Percentiles rank a stretch among this genome's conserved stretches.
Evolutionary conservation across 2,797 vertebrate genomes (phyloP).

Genomic region (Malurus leucopterus): DNA sequence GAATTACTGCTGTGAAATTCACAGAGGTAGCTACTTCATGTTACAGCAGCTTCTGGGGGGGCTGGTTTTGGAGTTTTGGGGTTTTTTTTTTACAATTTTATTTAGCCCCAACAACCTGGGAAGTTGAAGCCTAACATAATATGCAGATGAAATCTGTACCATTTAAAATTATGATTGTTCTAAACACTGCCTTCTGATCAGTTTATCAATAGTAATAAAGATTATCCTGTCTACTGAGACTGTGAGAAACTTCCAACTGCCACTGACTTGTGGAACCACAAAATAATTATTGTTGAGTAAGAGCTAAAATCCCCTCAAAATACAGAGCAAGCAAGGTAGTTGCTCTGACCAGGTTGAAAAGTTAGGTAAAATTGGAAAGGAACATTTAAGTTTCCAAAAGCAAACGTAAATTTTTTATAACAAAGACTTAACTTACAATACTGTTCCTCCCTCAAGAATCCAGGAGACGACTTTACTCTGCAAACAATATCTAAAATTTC

Average conservation of each 20-base stretch:
- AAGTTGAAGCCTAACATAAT: background rate
- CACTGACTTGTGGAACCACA: background rate
- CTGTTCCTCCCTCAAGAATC: constrained; percentile 28
- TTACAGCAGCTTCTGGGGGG: background rate
- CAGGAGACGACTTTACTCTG: background rate
- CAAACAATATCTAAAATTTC: constrained; percentile 13
- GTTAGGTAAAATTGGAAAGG: background rate
- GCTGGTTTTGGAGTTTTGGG: background rate
- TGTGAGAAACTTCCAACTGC: background rate
- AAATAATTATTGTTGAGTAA: background rate
- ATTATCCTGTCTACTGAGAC: background rate
- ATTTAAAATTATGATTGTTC: background rate
- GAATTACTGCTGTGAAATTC: background rate
- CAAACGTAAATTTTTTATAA: background rate
- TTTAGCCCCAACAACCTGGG: background rate
- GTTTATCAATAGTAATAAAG: background rate
- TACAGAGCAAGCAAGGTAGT: background rate
- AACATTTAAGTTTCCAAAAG: background rate
- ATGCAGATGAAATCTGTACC: background rate
- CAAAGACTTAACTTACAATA: constrained; percentile 36
- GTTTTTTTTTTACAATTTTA: background rate
- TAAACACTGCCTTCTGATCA: background rate
- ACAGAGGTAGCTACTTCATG: background rate
- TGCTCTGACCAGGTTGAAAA: background rate
- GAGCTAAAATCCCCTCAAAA: background rate